phyloP scores from a whole-genome alignment of 2,888 invertebrate species.

The Hemicrepidius hirtus region DNA sequence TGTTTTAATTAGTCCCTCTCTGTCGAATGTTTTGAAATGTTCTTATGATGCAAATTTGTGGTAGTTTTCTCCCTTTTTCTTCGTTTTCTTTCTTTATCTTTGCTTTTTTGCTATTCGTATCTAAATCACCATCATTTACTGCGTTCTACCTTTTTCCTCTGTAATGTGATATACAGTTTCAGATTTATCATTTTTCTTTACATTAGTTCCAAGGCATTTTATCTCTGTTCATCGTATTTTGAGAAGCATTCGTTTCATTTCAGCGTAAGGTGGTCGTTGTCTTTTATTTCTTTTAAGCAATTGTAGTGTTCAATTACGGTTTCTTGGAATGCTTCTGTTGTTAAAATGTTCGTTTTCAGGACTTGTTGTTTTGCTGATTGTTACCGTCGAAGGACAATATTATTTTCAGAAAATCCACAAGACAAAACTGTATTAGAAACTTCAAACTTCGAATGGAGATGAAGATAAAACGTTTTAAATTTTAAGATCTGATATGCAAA shows the following conservation, averaged over 20 bases:
- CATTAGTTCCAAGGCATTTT: conserved; percentile 20
- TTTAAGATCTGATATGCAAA: too few species aligned
- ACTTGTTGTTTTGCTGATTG: neutral
- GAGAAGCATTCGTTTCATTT: conserved; percentile 17
- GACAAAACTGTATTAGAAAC: too few species aligned
- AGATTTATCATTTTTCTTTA: conserved; percentile 33
- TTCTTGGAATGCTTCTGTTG: conserved; percentile 38
- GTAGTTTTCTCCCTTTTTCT: conserved; percentile 43
- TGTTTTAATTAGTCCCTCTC: conserved; percentile 47
- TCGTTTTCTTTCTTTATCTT: conserved; percentile 39
- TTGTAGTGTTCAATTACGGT: conserved; percentile 40
- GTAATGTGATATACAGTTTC: conserved; percentile 39
- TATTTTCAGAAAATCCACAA: too few species aligned
- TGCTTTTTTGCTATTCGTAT: conserved; percentile 37
- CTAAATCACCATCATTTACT: conserved; percentile 47
- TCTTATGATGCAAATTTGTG: conserved; percentile 54
- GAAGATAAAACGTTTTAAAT: too few species aligned
- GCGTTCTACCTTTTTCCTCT: conserved; percentile 25
- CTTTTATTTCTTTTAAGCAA: conserved; percentile 37
- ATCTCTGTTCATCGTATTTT: conserved; percentile 4
- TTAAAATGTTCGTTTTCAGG: conserved; percentile 7
- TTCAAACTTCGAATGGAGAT: too few species aligned
- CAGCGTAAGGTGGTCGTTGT: conserved; percentile 13
- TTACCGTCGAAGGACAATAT: neutral
- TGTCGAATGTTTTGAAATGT: conserved; percentile 46